These are phyloP conservation scores for Calameuta pallipes DNA, from an alignment of 2,888 invertebrate species.

Conservation along the genomic window DNA sequence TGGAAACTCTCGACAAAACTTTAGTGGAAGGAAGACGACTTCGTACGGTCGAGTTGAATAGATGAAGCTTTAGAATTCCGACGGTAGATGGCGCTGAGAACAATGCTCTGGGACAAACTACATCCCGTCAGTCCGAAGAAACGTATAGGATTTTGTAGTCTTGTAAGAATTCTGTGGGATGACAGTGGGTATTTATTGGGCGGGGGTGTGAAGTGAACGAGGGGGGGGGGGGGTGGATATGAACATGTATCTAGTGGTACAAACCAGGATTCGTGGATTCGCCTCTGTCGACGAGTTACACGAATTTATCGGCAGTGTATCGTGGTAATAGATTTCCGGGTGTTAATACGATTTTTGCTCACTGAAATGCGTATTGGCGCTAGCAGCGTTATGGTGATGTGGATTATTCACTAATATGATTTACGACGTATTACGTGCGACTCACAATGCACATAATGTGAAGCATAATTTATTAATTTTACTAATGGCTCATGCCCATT, in stretches of 20 bases:
- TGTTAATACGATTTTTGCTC: constrained; percentile 50
- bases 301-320: neutral
- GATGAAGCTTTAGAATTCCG: neutral
- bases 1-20: neutral
- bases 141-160: neutral
- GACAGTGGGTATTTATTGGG: neutral
- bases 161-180: neutral
- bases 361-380: constrained; percentile 49
- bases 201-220: neutral
- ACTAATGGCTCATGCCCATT: constrained; percentile 67
- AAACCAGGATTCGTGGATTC: neutral
- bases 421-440: constrained; percentile 63
- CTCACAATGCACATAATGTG: constrained; percentile 67
- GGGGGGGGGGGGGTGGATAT: too few relatives aligned
- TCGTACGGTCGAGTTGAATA: neutral
- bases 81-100: neutral
- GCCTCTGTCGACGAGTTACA: neutral
- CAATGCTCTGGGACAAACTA: neutral
- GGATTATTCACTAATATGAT: constrained; percentile 67
- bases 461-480: constrained; percentile 67
- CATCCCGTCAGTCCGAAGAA: neutral
- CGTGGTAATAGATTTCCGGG: neutral
- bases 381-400: constrained; percentile 61
- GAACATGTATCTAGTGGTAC: neutral
- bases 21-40: neutral